phyloP scores from a whole-genome alignment of 2,113 vertebrate species.

The Entomyzon cyanotis region DNA sequence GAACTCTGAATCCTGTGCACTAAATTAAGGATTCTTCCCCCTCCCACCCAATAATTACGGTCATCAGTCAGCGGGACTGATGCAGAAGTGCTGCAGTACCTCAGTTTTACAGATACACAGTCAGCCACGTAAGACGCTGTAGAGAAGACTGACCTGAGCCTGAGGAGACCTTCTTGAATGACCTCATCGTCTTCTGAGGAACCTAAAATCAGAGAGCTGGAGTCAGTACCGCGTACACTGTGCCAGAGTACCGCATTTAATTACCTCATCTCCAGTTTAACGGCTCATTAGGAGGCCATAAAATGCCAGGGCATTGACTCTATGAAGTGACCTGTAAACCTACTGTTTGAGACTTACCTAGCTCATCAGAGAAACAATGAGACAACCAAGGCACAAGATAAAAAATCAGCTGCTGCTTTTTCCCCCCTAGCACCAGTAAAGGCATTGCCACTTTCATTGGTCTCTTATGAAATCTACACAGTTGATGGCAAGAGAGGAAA shows the following conservation, averaged over 20 bases:
- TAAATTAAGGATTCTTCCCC: not conserved
- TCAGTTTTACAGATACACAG: not conserved
- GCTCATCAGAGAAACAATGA: constrained; percentile 47
- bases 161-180: constrained; percentile 81
- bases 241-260: constrained; percentile 62
- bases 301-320: constrained; percentile 64
- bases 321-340: constrained; percentile 72
- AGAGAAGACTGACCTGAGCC: constrained; percentile 79
- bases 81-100: not conserved
- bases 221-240: constrained; percentile 72
- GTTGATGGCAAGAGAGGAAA: not conserved
- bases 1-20: not conserved
- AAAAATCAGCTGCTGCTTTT: not conserved
- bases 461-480: not conserved
- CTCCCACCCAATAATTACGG: not conserved
- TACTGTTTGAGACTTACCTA: constrained; percentile 62
- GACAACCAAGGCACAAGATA: constrained; percentile 24
- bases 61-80: not conserved
- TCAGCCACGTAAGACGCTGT: constrained; percentile 17
- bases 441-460: not conserved
- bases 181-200: constrained; percentile 82
- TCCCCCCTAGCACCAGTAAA: not conserved
- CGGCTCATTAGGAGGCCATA: constrained; percentile 71
- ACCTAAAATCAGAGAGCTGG: constrained; percentile 82
- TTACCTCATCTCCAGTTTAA: constrained; percentile 72